A percentile compares a stretch with the other conserved stretches of the same genome.
These are phyloP conservation scores for Epizoanthus illoricatus DNA, from an alignment of 92 coral and sea anemone genomes.

Conservation along the genomic window DNA sequence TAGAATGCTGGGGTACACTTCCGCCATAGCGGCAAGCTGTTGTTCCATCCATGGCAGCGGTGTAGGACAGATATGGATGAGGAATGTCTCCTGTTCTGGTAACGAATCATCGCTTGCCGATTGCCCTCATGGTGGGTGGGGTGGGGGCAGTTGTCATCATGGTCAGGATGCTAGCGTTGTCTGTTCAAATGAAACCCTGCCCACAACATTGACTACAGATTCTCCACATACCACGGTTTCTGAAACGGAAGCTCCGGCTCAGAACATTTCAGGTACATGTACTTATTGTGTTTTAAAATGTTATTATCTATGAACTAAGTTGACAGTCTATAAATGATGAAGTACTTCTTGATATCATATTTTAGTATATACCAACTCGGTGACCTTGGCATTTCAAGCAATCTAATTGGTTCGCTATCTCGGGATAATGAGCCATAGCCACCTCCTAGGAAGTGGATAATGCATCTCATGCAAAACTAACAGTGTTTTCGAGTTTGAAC, in stretches of 20 bases:
- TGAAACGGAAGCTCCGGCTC: neutral
- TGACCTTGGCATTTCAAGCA: no score
- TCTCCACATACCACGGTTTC: neutral
- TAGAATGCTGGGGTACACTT: constrained; percentile 25
- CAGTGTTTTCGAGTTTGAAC: no score
- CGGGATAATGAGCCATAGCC: no score
- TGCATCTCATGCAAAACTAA: no score
- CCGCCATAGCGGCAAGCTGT: constrained; percentile 25
- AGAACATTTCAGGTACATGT: constrained; percentile 15
- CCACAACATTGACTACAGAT: neutral
- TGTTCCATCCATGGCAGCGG: constrained; percentile 17
- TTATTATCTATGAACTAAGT: neutral
- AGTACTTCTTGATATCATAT: no score
- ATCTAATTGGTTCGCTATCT: no score
- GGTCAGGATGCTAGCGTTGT: constrained; percentile 50
- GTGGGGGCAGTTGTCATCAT: constrained; percentile 34
- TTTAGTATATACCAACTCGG: no score
- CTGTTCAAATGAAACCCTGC: constrained; percentile 8
- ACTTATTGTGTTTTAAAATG: neutral
- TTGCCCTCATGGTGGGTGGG: constrained; percentile 24
- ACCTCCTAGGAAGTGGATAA: no score
- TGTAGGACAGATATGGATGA: constrained; percentile 34
- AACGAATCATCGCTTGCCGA: constrained; percentile 14
- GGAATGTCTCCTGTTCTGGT: constrained; percentile 41
- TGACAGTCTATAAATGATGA: no score